Percentiles rank a stretch among this genome's conserved stretches.
Conservation (phyloP, 2,888 invertebrate genomes). For the Dryobotodes eremita region DNA sequence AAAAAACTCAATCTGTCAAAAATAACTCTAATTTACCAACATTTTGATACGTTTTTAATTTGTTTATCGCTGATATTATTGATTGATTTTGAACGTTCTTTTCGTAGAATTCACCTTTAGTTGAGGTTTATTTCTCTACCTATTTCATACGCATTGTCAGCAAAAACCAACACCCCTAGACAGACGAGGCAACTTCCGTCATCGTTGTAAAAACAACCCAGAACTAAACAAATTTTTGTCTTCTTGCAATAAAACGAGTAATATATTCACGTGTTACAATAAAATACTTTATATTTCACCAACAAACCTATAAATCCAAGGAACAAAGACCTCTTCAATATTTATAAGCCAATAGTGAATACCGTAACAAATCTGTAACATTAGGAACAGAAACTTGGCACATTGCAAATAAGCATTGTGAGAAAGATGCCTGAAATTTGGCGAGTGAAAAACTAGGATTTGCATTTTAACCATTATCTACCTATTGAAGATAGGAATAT, state of each 20-base stretch:
- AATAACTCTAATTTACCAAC: too few species aligned
- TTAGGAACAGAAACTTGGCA: conserved; percentile 42
- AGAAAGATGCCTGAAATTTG: conserved; percentile 1
- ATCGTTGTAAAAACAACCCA: conserved; percentile 1
- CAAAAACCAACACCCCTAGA: neutral
- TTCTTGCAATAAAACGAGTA: conserved; percentile 40
- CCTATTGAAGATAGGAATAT: neutral
- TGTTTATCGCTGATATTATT: too few species aligned
- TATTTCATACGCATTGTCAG: too few species aligned
- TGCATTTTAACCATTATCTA: neutral
- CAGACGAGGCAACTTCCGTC: neutral
- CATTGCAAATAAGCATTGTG: conserved; percentile 25
- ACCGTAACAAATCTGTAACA: conserved; percentile 26
- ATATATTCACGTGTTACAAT: conserved; percentile 49
- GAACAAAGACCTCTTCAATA: conserved; percentile 51
- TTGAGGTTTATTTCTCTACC: too few species aligned
- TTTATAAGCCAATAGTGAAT: conserved; percentile 47
- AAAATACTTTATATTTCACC: conserved; percentile 50
- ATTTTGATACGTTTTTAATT: too few species aligned
- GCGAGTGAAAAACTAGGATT: neutral
- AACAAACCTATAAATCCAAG: conserved; percentile 51
- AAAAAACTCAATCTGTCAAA: too few species aligned
- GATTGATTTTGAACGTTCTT: too few species aligned
- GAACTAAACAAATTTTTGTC: conserved; percentile 6
- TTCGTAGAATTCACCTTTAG: too few species aligned